Conservation (phyloP, 2,888 invertebrate species). For the Epinotia bilunana region DNA sequence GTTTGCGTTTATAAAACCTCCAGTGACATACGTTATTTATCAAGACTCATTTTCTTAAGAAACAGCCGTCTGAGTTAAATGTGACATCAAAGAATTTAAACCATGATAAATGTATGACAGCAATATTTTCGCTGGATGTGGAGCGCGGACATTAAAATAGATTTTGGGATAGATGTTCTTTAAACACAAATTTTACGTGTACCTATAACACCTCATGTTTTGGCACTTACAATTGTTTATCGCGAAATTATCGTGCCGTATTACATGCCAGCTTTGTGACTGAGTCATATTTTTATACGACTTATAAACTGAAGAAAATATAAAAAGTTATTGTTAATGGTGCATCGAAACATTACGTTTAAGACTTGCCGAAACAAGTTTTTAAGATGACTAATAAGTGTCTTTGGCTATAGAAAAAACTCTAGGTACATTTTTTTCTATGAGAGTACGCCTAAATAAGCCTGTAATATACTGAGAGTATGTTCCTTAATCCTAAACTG, state of each 20-base stretch:
- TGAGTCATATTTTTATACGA: background rate
- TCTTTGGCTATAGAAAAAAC: background rate
- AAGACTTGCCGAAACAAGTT: constrained; percentile 16
- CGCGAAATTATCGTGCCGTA: background rate
- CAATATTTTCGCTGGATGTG: constrained; percentile 57
- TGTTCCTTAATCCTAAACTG: too few relatives aligned
- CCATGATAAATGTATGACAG: constrained; percentile 60
- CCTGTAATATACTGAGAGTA: too few relatives aligned
- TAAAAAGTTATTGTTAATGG: constrained; percentile 4
- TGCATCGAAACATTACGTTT: background rate
- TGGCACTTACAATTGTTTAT: background rate
- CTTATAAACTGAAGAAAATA: background rate
- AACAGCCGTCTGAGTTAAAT: constrained; percentile 49
- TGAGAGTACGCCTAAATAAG: too few relatives aligned
- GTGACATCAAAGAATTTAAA: constrained; percentile 65
- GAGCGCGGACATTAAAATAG: constrained; percentile 29
- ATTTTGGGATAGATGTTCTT: constrained; percentile 8
- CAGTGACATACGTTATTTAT: constrained; percentile 45
- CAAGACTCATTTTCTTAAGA: constrained; percentile 47
- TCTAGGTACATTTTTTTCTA: background rate
- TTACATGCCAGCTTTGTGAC: background rate
- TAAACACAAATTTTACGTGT: background rate
- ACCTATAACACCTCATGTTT: background rate
- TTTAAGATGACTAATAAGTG: background rate
- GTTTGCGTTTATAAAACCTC: constrained; percentile 42